A percentile compares a stretch with the other conserved stretches of the same genome.
Conservation (phyloP, 2,888 invertebrate genomes). For the Cheilosia vernalis region DNA sequence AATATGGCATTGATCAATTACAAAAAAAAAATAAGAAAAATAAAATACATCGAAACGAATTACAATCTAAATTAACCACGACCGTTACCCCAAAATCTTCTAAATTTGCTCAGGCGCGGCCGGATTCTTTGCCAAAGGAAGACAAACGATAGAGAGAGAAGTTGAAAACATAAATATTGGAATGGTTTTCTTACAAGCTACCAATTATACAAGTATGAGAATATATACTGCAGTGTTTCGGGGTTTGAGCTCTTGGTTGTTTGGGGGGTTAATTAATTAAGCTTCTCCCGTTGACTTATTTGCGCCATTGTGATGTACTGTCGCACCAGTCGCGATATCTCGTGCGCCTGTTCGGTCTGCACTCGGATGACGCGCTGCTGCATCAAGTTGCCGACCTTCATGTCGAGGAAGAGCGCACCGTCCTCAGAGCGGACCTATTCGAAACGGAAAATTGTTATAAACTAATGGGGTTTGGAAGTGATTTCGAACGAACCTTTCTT, state of each 20-base stretch:
- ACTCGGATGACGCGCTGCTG: constrained; percentile 97
- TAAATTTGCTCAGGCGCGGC: constrained; percentile 29
- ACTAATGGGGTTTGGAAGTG: neutral
- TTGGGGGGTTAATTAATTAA: constrained; percentile 15
- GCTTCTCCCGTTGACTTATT: constrained; percentile 83
- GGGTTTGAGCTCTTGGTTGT: constrained; percentile 40
- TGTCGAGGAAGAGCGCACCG: constrained; percentile 95
- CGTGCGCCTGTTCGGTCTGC: constrained; percentile 98
- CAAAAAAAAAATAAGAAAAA: constrained; percentile 19
- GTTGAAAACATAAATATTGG: constrained; percentile 32
- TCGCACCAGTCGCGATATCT: constrained; percentile 96
- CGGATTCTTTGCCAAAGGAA: neutral
- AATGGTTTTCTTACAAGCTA: constrained; percentile 51
- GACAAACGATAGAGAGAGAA: neutral
- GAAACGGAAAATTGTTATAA: constrained; percentile 9
- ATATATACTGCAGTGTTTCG: constrained; percentile 60
- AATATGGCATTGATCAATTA: constrained; percentile 70
- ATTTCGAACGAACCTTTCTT: constrained; percentile 87
- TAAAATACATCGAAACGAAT: constrained; percentile 17
- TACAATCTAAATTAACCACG: constrained; percentile 54
- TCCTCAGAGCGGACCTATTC: constrained; percentile 92
- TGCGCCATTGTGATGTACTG: constrained; percentile 98
- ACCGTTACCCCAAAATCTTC: constrained; percentile 32
- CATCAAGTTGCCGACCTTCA: constrained; percentile 98
- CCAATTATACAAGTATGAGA: constrained; percentile 64